These are phyloP conservation scores for Selene dorsalis DNA, from an alignment of 2,797 vertebrate genomes.

Conservation along the genomic window DNA sequence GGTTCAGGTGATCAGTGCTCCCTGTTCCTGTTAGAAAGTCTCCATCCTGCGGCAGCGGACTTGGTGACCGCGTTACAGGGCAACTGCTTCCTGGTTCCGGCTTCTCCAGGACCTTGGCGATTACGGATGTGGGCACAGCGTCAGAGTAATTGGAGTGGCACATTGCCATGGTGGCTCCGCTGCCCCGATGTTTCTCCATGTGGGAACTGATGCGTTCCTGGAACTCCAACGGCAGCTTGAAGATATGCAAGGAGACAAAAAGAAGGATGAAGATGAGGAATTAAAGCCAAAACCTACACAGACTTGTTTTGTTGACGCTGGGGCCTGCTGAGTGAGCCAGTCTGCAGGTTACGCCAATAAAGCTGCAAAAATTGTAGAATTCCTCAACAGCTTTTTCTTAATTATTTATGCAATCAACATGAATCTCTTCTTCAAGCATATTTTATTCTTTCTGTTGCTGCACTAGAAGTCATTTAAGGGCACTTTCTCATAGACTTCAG, in stretches of 20 bases:
- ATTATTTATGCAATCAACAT: slow-evolving; percentile 38
- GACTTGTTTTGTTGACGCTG: neutral
- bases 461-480: slow-evolving; percentile 29
- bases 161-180: slow-evolving; percentile 82
- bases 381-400: slow-evolving; percentile 15
- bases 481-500: slow-evolving; percentile 40
- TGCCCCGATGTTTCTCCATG: slow-evolving; percentile 86
- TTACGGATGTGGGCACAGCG: slow-evolving; percentile 87
- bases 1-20: slow-evolving; percentile 83
- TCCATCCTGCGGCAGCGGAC: slow-evolving; percentile 85
- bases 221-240: slow-evolving; percentile 91
- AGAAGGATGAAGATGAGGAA: slow-evolving; percentile 18
- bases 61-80: slow-evolving; percentile 88
- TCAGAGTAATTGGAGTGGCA: slow-evolving; percentile 89
- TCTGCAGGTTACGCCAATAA: slow-evolving; percentile 24
- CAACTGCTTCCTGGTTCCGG: slow-evolving; percentile 88
- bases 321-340: slow-evolving; percentile 10
- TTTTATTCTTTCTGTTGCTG: slow-evolving; percentile 16
- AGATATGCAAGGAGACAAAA: slow-evolving; percentile 40
- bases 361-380: neutral
- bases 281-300: slow-evolving; percentile 5
- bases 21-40: slow-evolving; percentile 84
- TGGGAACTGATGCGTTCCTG: slow-evolving; percentile 93
- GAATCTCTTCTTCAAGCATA: slow-evolving; percentile 25
- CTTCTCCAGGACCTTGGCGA: slow-evolving; percentile 93